Percentiles rank a stretch among this genome's conserved stretches.
Evolutionary conservation across 2,113 vertebrate species (phyloP).

Genomic region (Cephalopterus ornatus): DNA sequence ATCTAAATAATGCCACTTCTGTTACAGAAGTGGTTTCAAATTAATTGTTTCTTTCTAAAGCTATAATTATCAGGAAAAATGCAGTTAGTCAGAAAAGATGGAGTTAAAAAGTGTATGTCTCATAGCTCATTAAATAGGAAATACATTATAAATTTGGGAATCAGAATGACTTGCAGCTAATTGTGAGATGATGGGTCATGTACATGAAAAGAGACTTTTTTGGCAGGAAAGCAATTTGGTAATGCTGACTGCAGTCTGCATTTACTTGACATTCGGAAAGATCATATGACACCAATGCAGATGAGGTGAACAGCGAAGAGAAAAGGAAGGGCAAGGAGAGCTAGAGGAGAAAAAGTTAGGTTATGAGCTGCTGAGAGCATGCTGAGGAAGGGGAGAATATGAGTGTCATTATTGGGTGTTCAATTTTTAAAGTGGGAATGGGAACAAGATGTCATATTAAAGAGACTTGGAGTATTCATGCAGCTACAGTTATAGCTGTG

Average conservation of each 20-base stretch:
- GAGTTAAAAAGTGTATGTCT: slow-evolving; percentile 29
- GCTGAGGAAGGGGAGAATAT: not conserved
- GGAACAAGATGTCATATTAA: not conserved
- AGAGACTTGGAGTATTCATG: not conserved
- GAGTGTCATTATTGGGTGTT: not conserved
- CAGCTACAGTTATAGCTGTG: not conserved
- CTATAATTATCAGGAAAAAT: slow-evolving; percentile 47
- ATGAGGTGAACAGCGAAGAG: slow-evolving; percentile 31
- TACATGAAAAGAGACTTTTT: slow-evolving; percentile 43
- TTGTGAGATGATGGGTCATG: slow-evolving; percentile 23
- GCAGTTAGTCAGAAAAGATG: slow-evolving; percentile 37
- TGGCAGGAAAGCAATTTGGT: slow-evolving; percentile 44
- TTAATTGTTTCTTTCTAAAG: slow-evolving; percentile 57
- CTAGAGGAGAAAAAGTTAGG: slow-evolving; percentile 36
- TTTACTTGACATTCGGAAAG: slow-evolving; percentile 58
- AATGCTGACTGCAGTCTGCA: slow-evolving; percentile 46
- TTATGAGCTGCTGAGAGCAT: not conserved
- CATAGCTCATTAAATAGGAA: slow-evolving; percentile 62
- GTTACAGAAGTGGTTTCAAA: slow-evolving; percentile 35
- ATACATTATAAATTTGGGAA: slow-evolving; percentile 33
- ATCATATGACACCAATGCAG: slow-evolving; percentile 56
- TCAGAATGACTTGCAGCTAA: slow-evolving; percentile 43
- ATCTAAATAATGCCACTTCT: slow-evolving; percentile 45
- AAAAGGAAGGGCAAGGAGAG: slow-evolving; percentile 21
- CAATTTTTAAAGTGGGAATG: not conserved